Base-by-base conservation (phyloP, 2,113 vertebrate species). In the Antidorcas marsupialis region DNA sequence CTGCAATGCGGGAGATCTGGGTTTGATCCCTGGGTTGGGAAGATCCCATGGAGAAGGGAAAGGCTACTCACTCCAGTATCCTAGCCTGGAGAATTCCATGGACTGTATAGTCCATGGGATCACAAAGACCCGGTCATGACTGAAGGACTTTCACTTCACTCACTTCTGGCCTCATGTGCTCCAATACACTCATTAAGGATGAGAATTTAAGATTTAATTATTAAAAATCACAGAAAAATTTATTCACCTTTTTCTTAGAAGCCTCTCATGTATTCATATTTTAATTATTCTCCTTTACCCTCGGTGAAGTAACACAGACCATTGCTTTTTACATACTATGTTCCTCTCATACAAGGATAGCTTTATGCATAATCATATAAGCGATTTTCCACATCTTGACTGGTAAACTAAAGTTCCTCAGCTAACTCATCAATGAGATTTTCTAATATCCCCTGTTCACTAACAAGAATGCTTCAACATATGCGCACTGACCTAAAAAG, bases 391-490 rank as follows among this genome's bases (percentile, higher is more conserved):
- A 19, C 78, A 17, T 59, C 47, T 88, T 88, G 16, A 55, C 12
- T 67, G 64, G 27, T 47, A 76, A 92, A 84, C 27, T 92, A 67
- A 28, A 53, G 84, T 89, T 78, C n/a, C 76, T 96, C 94, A 82
- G 81, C 12, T 45, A n/a, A 59, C 36, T 25, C 23, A 2, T 43
- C 55, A 79, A 14, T 55, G 50, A 87, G 45, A 47, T 82, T 62
- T 79, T 87, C 33, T 50, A 39, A 82, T 28, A 53, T 13, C 1
- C 2, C 4, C 55, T 1, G 4, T 12, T 78, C 23, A 21, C 4
- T 33, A 17, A 74, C 28, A 9, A 76, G 78, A 79, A 21, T 52
- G 39, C 9, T 27, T 25, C 11, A 59, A 27, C 11, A 11, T 19
- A 62, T 15, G 7, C 47, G 7, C 60, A 74, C 25, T 67, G 5